A percentile compares a stretch with the other conserved stretches of the same genome.
Conservation (phyloP, 1,140 invertebrate species). For the Helicoverpa zea region DNA sequence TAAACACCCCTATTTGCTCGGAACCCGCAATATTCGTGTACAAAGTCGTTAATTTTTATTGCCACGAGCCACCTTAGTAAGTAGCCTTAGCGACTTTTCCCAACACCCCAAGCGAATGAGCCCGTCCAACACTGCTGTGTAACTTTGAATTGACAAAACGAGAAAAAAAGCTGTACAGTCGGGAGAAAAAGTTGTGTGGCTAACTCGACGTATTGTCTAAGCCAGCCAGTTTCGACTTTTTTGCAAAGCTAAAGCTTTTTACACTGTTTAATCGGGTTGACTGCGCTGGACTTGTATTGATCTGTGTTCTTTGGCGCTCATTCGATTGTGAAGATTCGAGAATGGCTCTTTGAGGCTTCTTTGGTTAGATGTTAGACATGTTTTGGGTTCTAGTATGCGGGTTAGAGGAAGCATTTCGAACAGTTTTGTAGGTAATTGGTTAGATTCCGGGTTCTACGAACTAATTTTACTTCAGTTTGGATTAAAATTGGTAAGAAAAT, state of each 20-base stretch:
- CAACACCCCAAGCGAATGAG: conserved; percentile 41
- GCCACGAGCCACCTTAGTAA: conserved; percentile 8
- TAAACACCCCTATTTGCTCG: conserved; percentile 1
- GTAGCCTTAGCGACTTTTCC: conserved; percentile 32
- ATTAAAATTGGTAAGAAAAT: too few relatives aligned
- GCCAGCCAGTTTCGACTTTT: conserved; percentile 35
- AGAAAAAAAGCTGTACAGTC: conserved; percentile 47
- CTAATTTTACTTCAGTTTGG: neutral
- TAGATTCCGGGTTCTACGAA: neutral
- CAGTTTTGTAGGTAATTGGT: neutral
- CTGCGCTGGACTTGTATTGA: conserved; percentile 35
- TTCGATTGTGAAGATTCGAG: conserved; percentile 29
- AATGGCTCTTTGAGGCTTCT: conserved; percentile 29
- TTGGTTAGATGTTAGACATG: neutral
- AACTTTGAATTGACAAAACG: conserved; percentile 55
- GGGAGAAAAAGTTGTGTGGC: conserved; percentile 51
- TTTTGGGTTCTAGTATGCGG: neutral
- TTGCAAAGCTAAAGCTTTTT: conserved; percentile 44
- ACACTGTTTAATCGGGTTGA: conserved; percentile 49
- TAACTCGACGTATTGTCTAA: conserved; percentile 53
- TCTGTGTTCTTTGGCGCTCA: conserved; percentile 43
- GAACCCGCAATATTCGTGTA: neutral
- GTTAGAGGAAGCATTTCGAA: neutral
- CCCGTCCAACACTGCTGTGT: conserved; percentile 37
- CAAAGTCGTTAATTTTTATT: conserved; percentile 20